Percentiles rank a stretch among this genome's conserved stretches.
Evolutionary conservation across 2,113 vertebrate species (phyloP).

Genomic region (Fregata magnificens): DNA sequence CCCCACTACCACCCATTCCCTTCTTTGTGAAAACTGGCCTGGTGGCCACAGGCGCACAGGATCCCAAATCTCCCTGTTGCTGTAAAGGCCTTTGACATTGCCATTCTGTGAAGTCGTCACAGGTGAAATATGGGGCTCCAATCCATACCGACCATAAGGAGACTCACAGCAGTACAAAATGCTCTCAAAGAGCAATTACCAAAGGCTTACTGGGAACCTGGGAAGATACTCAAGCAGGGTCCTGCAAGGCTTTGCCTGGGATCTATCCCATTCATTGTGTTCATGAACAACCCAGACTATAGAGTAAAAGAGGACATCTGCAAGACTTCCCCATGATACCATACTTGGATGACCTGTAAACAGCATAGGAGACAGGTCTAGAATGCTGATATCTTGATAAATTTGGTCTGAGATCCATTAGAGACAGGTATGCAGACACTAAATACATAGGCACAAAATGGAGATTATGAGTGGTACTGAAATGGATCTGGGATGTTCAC

Average conservation of each 20-base stretch:
- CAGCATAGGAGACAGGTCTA: not conserved
- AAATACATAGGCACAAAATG: not conserved
- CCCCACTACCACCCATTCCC: not conserved
- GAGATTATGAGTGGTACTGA: not conserved
- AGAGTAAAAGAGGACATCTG: not conserved
- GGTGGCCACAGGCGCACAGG: not conserved
- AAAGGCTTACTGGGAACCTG: not conserved
- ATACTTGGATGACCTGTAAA: not conserved
- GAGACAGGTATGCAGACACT: not conserved
- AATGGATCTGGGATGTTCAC: not conserved
- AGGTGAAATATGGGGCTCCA: not conserved
- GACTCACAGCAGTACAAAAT: not conserved
- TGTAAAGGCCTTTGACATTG: not conserved
- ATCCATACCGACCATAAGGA: not conserved
- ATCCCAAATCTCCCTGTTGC: not conserved
- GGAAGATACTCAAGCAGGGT: not conserved
- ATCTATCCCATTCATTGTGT: not conserved
- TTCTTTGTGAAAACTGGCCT: not conserved
- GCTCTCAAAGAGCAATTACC: not conserved
- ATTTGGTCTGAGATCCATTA: not conserved
- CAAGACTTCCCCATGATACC: not conserved
- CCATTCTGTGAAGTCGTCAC: not conserved
- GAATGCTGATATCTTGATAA: not conserved
- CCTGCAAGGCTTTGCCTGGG: not conserved
- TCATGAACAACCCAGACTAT: not conserved